Base-by-base conservation (phyloP, 2,888 invertebrate genomes). In the Leucoma salicis region DNA sequence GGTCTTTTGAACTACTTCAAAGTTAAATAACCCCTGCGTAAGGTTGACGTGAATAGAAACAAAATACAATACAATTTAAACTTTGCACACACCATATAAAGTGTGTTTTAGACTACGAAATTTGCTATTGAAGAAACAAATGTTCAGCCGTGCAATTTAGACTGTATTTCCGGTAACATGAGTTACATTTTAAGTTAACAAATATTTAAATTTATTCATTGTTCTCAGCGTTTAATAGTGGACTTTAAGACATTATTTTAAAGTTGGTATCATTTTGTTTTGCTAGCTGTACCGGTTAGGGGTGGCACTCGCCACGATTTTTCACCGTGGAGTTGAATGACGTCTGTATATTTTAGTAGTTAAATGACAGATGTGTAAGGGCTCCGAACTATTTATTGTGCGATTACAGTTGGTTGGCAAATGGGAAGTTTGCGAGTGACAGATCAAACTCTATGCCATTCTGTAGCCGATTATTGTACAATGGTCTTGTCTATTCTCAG, bases 181-280 rank as follows among this genome's bases (percentile, higher is more conserved):
- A 78, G 89, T 88, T 82, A 88, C 89, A 89, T 89, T 89, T 89
- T 86, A 87, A 88, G 78, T 88, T 87, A 82, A 87, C 89, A 87
- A 87, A 88, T 82, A 86, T 86, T 89, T 87, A 84, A 88, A 88
- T 86, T 86, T 86, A 87, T 85, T 82, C 86, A 69, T 62, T 51
- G 59, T 42, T 38, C 39, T 34, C 33, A 32, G 53, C 72, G 70
- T 66, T 68, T 62, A 51, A 77, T 73, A 74, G 65, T 73, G 49
- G 47, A 76, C 84, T 66, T 55, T 82, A 74, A 57, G 39, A 14
- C 40, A 46, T 41, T 31, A 33, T 10, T 31, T 40, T 58, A 61
- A 53, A 61, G 63, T 52, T 53, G 32, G 46, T 37, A 53, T 61
- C 55, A 36, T 42, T 53, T 49, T 47, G 49, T 41, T 18, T 46